Percentiles rank a stretch among this genome's conserved stretches.
Conservation (phyloP, 2,113 vertebrate species). For the Phycodurus eques region DNA sequence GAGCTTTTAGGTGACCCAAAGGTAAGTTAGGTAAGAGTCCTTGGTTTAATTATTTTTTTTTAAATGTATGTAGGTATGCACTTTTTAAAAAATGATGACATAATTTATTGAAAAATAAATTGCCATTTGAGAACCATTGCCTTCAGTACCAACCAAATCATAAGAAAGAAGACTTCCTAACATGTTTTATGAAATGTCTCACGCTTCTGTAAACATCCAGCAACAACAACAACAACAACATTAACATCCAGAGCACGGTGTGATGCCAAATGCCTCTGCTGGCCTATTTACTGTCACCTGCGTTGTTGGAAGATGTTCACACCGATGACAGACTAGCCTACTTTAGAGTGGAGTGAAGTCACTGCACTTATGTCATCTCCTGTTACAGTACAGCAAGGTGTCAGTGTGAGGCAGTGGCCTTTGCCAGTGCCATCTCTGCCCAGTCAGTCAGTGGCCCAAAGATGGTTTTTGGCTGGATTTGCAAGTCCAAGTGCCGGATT, state of each 20-base stretch:
- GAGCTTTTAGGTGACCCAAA: not conserved
- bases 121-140: not conserved
- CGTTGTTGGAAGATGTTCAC: not conserved
- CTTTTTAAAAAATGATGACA: not conserved
- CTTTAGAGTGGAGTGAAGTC: constrained; percentile 46
- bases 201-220: not conserved
- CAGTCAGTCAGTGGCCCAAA: not conserved
- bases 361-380: constrained; percentile 55
- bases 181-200: not conserved
- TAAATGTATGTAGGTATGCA: too few relatives aligned
- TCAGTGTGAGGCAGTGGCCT: not conserved
- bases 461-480: not conserved
- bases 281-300: not conserved
- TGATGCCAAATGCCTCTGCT: not conserved
- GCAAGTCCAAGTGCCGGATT: not conserved
- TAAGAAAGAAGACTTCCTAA: not conserved
- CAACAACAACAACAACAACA: too few relatives aligned
- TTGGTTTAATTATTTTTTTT: too few relatives aligned
- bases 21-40: too few relatives aligned
- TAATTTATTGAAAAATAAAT: not conserved
- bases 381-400: constrained; percentile 58
- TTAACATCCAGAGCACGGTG: not conserved
- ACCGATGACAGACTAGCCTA: constrained; percentile 17
- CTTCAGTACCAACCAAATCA: not conserved
- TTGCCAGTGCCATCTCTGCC: not conserved